These are phyloP conservation scores for Myotis lucifugus DNA, from an alignment of 2,113 vertebrate genomes.

Conservation along the genomic window DNA sequence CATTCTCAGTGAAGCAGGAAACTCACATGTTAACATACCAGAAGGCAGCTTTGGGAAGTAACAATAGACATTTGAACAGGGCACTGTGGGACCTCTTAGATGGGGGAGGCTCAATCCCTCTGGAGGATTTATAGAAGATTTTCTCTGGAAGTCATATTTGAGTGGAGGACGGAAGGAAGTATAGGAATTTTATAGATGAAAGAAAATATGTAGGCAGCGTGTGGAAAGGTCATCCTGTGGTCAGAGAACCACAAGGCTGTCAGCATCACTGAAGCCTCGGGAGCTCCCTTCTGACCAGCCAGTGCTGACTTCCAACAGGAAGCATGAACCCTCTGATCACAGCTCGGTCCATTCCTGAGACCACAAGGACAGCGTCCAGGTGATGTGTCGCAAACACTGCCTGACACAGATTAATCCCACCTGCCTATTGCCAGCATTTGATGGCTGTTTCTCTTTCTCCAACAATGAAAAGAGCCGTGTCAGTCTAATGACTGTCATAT, in stretches of 20 bases:
- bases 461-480: slow-evolving; percentile 57
- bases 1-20: not conserved
- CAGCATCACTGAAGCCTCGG: not conserved
- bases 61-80: not conserved
- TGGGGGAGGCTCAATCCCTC: not conserved
- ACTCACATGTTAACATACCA: not conserved
- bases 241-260: not conserved
- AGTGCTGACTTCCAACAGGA: not conserved
- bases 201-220: not conserved
- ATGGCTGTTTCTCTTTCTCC: slow-evolving; percentile 46
- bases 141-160: not conserved
- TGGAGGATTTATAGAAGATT: not conserved
- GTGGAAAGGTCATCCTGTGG: not conserved
- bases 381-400: not conserved
- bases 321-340: not conserved
- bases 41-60: not conserved
- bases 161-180: not conserved
- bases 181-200: not conserved
- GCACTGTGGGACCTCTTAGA: no score
- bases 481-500: slow-evolving; percentile 61
- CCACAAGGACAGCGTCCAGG: not conserved
- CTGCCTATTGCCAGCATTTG: slow-evolving; percentile 13
- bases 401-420: slow-evolving; percentile 30
- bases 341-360: not conserved
- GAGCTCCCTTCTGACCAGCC: not conserved